Evolutionary conservation across 2,888 invertebrate species (phyloP), one percentile per base, ranked within the genome.

Genomic region (Saturnia japonica): DNA sequence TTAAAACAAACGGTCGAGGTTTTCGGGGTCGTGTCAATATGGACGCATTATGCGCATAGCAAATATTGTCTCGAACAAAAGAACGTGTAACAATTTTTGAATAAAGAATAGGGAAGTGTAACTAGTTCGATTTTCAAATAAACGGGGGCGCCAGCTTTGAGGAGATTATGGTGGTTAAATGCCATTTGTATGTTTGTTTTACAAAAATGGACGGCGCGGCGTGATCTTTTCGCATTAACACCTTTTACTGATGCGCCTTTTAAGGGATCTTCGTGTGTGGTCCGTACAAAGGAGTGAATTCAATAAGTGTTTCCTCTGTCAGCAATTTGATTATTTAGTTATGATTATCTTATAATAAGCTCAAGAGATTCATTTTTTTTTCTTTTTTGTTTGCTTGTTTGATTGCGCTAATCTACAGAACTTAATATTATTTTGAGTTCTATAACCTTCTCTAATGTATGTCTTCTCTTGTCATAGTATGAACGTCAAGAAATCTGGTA

Each of bases 201-300:
- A 84, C 85, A 89, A 90, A 91, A 91, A 91, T 89, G 90, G 89
- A 86, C 86, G 77, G 80, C 88, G 87, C 86, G 77, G 80, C 88
- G 87, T 89, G 86, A 82, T 88, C 86, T 87, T 91, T 93, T 89
- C 87, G 87, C 86, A 84, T 93, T 93, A 93, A 85, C 93, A 91
- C 93, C 91, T 93, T 93, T 93, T 91, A 93, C 89, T 92, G 89
- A 78, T 85, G 85, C 85, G 84, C 81, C 87, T 90, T 89, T 88
- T 87, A 88, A 84, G 83, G 81, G 82, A 77, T 72, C 90, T 78
- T 78, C 88, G 90, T 93, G 93, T 93, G 93, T 91, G 93, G 93
- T 91, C 93, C 75, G 72, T 25, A 34, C 70, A 67, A 60, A n/a
- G 22, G 60, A 47, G 68, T n/a, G 54, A 19, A n/a, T 8, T 75